Base-by-base conservation (phyloP, 1,140 invertebrate genomes). In the Drosophila repletoides region DNA sequence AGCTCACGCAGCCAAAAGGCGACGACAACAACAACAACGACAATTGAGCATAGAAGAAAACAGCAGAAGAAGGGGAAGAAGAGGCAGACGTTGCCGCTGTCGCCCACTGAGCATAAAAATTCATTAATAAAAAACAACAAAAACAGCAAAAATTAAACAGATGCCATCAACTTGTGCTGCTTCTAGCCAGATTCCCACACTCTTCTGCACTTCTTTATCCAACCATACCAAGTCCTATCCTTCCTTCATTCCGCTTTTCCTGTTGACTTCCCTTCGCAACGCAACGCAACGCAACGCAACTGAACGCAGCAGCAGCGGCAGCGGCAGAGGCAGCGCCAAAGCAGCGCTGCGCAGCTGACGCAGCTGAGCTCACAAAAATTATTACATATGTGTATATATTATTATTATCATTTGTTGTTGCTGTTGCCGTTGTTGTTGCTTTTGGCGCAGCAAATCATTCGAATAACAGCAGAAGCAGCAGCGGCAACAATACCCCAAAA, bases 101-200 rank as follows among this genome's bases (percentile, higher is more conserved):
- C 36, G 38, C 38, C 56, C 34, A 60, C 40, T 21, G 48, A 22
- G 53, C 40, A 61, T 67, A 41, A 56, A 64, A 70, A 64, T 64
- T 70, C 67, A 64, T 64, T 65, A 70, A 70, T 70, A 64, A 64
- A n/a, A 70, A 65, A 70, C 51, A 70, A 70, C 51, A 61, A 61
- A 28, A 26, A 24, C 21, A 55, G 58, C 58, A 56, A 65, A 58
- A 70, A 70, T 67, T 67, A 67, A 67, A 67, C 64, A 67, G 64
- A 60, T 61, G 64, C 64, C 64, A 61, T 67, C 64, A 61, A 60
- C 46, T 61, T 31, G 22, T 51, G 38, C 5, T 53, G 49, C 12
- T 14, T 1, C n/a, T 22, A 10, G 4, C 15, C 22, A n/a, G n/a
- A n/a, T n/a, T n/a, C 14, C 14, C 7, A 5, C 10, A 6, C 12